Evolutionary conservation across 2,797 vertebrate species (phyloP), one percentile per base, ranked within the genome.

Genomic region (Sandelia bainsii): DNA sequence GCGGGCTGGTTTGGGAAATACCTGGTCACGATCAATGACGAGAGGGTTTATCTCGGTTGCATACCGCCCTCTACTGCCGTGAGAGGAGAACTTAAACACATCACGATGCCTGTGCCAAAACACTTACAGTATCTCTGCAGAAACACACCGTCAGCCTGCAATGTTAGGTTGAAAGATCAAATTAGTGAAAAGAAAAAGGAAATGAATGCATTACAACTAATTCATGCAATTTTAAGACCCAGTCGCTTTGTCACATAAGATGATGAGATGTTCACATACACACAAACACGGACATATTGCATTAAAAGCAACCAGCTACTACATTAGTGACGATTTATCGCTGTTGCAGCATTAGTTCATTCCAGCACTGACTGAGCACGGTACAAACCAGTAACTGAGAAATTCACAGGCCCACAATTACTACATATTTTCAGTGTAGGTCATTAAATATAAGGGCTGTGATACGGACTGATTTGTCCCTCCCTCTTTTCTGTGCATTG

Each of bases 1-100:
- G 69, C 73, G 42, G 89, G 70, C 85, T 93, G 92, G 84, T 93
- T 93, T 90, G 93, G 94, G 94, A 95, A 95, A 95, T 93, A 94
- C 94, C 93, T 91, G 89, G 92, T 94, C 93, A 94, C 92, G 93
- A 95, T 92, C 91, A 75, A 75, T 82, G 69, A 82, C 44, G 40
- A 74, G 56, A 59, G 53, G 22, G 34, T 75, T 73, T 61, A 59
- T 64, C 23, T 62, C 51, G 72, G 82, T 79, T 48, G 37, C 25
- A 67, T 68, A 77, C 40, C 87, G 82, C 91, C 93, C 85, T 77
- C 94, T 93, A 72, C 45, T 69, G 92, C 19, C 51, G 67, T 14
- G 3, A 64, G 72, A 50, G 0, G 17, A 54, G 72, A 81, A 82
- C 17, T 48, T 42, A 50, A 82, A 79, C 34, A 59, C 59, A 75